Conservation (phyloP, 2,888 invertebrate genomes). For the Heliconius ismenius region DNA sequence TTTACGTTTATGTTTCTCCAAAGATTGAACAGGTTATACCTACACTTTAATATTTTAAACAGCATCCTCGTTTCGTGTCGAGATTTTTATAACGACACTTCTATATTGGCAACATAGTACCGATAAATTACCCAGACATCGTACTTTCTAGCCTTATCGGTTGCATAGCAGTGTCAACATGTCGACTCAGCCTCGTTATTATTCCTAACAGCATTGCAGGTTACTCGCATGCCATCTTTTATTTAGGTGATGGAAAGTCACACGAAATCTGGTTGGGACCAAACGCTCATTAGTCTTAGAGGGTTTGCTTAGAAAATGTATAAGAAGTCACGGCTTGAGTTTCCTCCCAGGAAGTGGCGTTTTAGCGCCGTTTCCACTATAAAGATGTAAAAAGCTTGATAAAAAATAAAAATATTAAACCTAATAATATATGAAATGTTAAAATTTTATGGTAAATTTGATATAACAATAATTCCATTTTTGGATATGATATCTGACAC, state of each 20-base stretch:
- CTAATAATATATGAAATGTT: no score
- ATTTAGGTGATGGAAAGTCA: slow-evolving; percentile 22
- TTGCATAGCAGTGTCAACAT: slow-evolving; percentile 9
- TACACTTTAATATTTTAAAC: background rate
- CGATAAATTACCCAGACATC: slow-evolving; percentile 4
- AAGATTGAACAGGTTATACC: no score
- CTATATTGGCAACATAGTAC: background rate
- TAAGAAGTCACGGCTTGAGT: background rate
- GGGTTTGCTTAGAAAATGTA: slow-evolving; percentile 12
- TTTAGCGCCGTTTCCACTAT: background rate
- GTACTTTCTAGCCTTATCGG: slow-evolving; percentile 25
- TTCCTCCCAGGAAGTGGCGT: background rate
- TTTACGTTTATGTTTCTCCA: no score
- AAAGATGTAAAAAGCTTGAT: no score
- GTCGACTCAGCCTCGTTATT: slow-evolving; percentile 17
- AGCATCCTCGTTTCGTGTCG: background rate
- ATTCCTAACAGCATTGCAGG: slow-evolving; percentile 14
- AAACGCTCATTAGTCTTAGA: background rate
- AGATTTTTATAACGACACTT: background rate
- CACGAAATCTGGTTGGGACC: slow-evolving; percentile 22
- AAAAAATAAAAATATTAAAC: no score
- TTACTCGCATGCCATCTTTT: slow-evolving; percentile 14
- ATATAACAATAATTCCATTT: slow-evolving; percentile 1
- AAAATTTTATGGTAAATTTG: background rate
- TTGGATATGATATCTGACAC: slow-evolving; percentile 1